Conservation (phyloP, 2,113 vertebrate genomes). For the Zosterops pallidus region DNA sequence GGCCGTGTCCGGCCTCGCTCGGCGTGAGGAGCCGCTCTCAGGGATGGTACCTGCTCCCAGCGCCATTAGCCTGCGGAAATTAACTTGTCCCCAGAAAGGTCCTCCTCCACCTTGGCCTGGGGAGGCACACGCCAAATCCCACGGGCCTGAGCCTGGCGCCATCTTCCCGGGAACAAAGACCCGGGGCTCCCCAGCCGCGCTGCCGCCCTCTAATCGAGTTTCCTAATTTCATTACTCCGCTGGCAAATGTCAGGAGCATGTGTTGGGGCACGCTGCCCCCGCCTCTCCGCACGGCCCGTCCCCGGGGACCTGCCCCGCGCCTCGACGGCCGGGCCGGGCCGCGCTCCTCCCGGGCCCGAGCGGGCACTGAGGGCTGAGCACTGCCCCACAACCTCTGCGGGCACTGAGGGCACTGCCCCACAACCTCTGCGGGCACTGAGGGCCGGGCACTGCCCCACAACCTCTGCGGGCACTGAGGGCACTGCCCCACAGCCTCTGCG, state of each 20-base stretch:
- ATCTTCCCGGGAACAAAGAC: conserved; percentile 66
- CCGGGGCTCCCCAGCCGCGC: background rate
- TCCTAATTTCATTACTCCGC: conserved; percentile 71
- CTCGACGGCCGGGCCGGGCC: background rate
- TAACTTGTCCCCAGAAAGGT: conserved; percentile 45
- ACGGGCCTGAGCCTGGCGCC: background rate
- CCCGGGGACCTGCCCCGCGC: background rate
- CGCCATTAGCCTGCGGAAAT: conserved; percentile 58
- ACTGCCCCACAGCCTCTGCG: too few relatives aligned
- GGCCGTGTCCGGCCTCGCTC: background rate
- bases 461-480: too few relatives aligned
- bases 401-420: too few relatives aligned
- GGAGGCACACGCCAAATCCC: conserved; percentile 40
- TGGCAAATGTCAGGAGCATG: conserved; percentile 72
- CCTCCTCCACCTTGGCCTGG: conserved; percentile 32
- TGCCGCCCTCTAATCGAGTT: conserved; percentile 59
- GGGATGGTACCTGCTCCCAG: conserved; percentile 29
- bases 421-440: too few relatives aligned
- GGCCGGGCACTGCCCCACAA: too few relatives aligned
- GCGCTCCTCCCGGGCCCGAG: background rate
- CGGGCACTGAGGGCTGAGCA: background rate
- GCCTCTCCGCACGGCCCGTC: background rate
- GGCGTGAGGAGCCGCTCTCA: background rate
- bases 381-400: too few relatives aligned
- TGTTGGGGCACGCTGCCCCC: conserved; percentile 43